A percentile compares a stretch with the other conserved stretches of the same genome.
Evolutionary conservation across 2,113 vertebrate genomes (phyloP).

Genomic region (Desmodus rotundus): DNA sequence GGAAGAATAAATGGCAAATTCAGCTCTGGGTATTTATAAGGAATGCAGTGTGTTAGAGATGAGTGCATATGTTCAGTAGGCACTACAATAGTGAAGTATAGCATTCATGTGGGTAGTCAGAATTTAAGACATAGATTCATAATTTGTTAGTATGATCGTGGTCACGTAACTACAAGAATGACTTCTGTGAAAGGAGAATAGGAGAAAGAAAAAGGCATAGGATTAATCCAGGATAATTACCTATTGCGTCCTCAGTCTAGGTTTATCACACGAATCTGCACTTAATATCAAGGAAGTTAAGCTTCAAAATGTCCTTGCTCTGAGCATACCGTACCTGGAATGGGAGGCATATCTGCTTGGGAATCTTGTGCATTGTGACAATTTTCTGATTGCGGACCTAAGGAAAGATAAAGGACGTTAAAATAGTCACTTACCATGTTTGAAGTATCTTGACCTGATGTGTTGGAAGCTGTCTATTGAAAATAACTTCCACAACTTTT

Average conservation of each 20-base stretch:
- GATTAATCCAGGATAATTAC: neutral
- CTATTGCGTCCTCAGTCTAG: rapidly evolving
- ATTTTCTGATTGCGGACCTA: neutral
- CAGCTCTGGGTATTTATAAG: neutral
- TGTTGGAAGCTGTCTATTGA: neutral
- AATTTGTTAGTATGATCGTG: neutral
- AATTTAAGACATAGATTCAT: neutral
- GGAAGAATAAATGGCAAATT: neutral
- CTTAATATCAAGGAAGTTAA: neutral
- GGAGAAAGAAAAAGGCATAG: neutral
- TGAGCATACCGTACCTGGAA: neutral
- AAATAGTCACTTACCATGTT: neutral
- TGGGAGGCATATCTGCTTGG: neutral
- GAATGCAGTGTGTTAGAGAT: neutral
- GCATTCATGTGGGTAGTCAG: neutral
- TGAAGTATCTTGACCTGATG: neutral
- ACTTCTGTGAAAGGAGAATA: neutral
- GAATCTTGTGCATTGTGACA: neutral
- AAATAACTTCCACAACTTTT: neutral
- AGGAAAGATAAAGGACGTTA: neutral
- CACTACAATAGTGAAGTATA: neutral
- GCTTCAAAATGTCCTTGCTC: neutral
- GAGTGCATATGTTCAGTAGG: neutral
- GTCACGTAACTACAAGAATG: neutral
- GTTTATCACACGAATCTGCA: neutral